Conservation (phyloP, 1,140 invertebrate species). For the Drosophila ohnishii region DNA sequence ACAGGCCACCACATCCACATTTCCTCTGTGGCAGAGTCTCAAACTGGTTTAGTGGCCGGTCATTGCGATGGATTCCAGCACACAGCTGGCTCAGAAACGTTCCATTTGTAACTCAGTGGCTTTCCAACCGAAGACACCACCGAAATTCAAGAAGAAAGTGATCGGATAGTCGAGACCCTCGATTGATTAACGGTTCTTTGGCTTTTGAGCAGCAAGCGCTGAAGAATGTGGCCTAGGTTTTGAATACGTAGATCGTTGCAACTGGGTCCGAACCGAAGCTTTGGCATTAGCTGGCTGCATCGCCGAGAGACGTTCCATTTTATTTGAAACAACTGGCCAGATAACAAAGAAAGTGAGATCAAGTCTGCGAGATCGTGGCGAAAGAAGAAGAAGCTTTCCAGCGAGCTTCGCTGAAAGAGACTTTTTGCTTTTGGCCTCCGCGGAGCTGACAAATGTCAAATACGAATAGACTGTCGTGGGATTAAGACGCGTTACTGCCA, state of each 20-base stretch:
- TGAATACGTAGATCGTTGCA: slow-evolving; percentile 38
- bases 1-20: slow-evolving; percentile 29
- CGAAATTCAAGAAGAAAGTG: slow-evolving; percentile 58
- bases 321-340: slow-evolving; percentile 41
- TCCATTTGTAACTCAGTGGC: slow-evolving; percentile 58
- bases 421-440: slow-evolving; percentile 67
- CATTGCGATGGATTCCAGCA: slow-evolving; percentile 36
- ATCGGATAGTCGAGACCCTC: slow-evolving; percentile 29
- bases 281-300: slow-evolving; percentile 26
- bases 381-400: slow-evolving; percentile 65
- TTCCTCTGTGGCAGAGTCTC: slow-evolving; percentile 46
- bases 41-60: slow-evolving; percentile 61
- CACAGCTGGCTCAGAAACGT: slow-evolving; percentile 53
- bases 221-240: slow-evolving; percentile 28
- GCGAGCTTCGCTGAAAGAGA: slow-evolving; percentile 58
- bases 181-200: slow-evolving; percentile 54
- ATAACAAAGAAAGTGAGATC: slow-evolving; percentile 72
- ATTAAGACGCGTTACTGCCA: slow-evolving; percentile 53
- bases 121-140: slow-evolving; percentile 44
- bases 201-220: slow-evolving; percentile 33
- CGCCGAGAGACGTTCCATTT: slow-evolving; percentile 43
- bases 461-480: slow-evolving; percentile 65
- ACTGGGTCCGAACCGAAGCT: slow-evolving; percentile 8
- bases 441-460: slow-evolving; percentile 62
- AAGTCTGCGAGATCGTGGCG: slow-evolving; percentile 68